Evolutionary conservation across 2,888 invertebrate genomes (phyloP).

Genomic region (Leptopilina syphax): DNA sequence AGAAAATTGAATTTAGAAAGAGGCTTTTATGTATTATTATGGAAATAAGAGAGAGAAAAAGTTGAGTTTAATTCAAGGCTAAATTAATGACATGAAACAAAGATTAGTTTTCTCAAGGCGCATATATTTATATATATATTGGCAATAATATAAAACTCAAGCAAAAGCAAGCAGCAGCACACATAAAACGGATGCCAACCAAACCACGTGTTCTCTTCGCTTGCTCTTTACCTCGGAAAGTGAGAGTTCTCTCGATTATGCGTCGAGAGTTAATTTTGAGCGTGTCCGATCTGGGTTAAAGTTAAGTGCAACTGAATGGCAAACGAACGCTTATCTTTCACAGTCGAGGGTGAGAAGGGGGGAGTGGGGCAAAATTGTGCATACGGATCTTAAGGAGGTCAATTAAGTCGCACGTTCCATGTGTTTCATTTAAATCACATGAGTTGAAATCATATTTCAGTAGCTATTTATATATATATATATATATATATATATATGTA

Average conservation of each 20-base stretch:
- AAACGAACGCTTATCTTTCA: constrained; percentile 30
- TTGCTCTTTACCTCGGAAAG: constrained; percentile 25
- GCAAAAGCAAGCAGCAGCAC: neutral
- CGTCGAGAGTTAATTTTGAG: constrained; percentile 39
- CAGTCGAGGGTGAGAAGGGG: neutral
- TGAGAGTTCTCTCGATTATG: constrained; percentile 42
- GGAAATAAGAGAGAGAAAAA: neutral
- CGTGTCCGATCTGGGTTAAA: constrained; percentile 37
- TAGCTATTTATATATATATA: too few relatives aligned
- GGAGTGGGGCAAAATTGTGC: constrained; percentile 1
- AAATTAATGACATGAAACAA: constrained; percentile 1
- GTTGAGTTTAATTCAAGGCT: constrained; percentile 15
- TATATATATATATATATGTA: too few relatives aligned
- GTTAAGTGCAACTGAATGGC: constrained; percentile 40
- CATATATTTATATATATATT: too few relatives aligned
- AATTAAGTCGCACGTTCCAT: constrained; percentile 19
- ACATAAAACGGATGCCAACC: constrained; percentile 18
- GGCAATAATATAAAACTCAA: constrained; percentile 14
- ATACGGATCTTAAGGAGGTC: constrained; percentile 39
- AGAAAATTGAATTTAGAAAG: too few relatives aligned
- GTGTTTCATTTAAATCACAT: constrained; percentile 13
- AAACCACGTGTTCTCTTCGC: constrained; percentile 30
- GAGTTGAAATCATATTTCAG: neutral
- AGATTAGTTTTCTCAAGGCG: constrained; percentile 32
- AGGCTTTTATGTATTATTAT: neutral